Evolutionary conservation across 1,140 invertebrate genomes (phyloP).

Genomic region (Tetramorium alpestre): DNA sequence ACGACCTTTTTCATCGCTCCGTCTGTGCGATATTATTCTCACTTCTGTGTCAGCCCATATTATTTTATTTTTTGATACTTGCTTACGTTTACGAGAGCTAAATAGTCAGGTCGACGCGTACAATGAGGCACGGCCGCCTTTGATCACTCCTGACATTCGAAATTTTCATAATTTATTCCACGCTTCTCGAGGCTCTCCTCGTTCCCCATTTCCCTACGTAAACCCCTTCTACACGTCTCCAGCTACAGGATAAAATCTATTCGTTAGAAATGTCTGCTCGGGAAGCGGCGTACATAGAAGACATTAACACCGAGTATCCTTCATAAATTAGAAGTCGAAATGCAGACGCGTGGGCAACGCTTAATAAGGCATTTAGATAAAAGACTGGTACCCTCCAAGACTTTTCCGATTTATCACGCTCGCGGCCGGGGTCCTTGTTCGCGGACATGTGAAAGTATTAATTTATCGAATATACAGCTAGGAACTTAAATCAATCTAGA

Average conservation of each 20-base stretch:
- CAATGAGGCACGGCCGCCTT: conserved; percentile 78
- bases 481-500: conserved; percentile 21
- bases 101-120: conserved; percentile 67
- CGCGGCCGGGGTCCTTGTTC: conserved; percentile 47
- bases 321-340: conserved; percentile 74
- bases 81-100: conserved; percentile 70
- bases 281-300: conserved; percentile 57
- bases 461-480: conserved; percentile 32
- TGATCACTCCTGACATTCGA: conserved; percentile 80
- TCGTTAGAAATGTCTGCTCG: conserved; percentile 64
- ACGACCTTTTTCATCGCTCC: conserved; percentile 7
- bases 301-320: conserved; percentile 70
- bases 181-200: conserved; percentile 35
- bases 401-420: conserved; percentile 71
- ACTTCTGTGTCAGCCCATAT: conserved; percentile 60
- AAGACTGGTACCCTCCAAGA: conserved; percentile 31
- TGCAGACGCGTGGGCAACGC: conserved; percentile 68
- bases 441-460: conserved; percentile 56
- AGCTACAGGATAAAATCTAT: conserved; percentile 66
- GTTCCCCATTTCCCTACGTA: conserved; percentile 16
- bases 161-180: conserved; percentile 82
- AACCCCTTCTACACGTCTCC: not conserved
- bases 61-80: conserved; percentile 63
- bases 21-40: conserved; percentile 73
- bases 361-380: conserved; percentile 76